Evolutionary conservation across 2,888 invertebrate species (phyloP), one percentile per base, ranked within the genome.

Genomic region (Dromius quadrimaculatus): DNA sequence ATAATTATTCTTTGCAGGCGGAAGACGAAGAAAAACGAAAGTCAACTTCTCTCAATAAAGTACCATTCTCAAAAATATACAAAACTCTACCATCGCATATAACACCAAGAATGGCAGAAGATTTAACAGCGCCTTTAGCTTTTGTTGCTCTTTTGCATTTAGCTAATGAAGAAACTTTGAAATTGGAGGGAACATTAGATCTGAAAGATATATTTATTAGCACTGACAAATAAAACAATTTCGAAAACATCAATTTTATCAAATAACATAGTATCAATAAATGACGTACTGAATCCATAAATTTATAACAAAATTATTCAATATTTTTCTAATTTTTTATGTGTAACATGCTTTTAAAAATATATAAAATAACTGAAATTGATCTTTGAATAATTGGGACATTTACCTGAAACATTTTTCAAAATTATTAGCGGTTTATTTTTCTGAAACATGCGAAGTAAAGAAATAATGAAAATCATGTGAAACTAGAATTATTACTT

Each of bases 61-160:
- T 85, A 0, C 83, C 82, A 2, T 91, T 91, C 78, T 83, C 83
- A 43, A 78, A 83, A 0, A 73, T 92, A 13, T 92, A 89, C 77
- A 80, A 83, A 0, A 77, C 82, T 59, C 77, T 92, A 61, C 90
- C 91, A 0, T 80, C 77, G 9, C 80, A 85, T 66, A 77, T 93
- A 38, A 84, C 87, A 0, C 80, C 84, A 6, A 86, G 84, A 73
- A 92, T 91, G 87, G 84, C 86, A 0, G 90, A 90, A 59, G 90
- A 93, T 19, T 84, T 95, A 61, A 92, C 92, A 78, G 87, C 90
- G 20, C 90, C 93, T 0, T 85, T 95, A 64, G 92, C 93, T 0
- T 89, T 95, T 80, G 88, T 93, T 19, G 91, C 94, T 0, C 84
- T 95, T 13, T 83, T 95, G 2, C 95, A 95, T 84, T 83, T 95